Base-by-base conservation (phyloP, 2,113 vertebrate species). In the Myocastor coypus region DNA sequence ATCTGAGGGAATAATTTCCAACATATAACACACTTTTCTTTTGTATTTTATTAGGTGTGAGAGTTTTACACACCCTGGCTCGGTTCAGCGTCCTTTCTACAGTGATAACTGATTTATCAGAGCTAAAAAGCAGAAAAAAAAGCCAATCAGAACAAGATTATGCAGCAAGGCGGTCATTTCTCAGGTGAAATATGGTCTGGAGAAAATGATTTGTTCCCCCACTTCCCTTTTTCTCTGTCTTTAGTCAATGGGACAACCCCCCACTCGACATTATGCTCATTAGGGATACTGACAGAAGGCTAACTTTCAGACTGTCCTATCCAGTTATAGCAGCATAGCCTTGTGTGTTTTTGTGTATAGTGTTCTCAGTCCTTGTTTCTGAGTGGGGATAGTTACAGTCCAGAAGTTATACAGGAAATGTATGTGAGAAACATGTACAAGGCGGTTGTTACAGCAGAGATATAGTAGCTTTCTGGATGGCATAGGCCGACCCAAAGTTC, bases 41-140 rank as follows among this genome's bases (percentile, higher is more conserved):
- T 91, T 50, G 83, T 40, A 19, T n/a, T n/a, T 86, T 55, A 6
- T 28, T 0, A 30, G 32, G 34, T 22, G 46, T 20, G 30, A 80
- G 75, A 83, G 46, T 22, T 34, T 78, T 34, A 7, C 55, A 57
- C 19, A 57, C 40, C 81, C 66, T 34, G 34, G 2, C 42, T 77
- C 40, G 34, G 11, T 26, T 94, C 19, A 11, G 59, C 46, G 37
- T 63, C 32, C 40, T 92, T 13, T 82, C 81, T 57, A 50, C 66
- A 89, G 34, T 63, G 52, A 81, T 77, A 34, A 50, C 10, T 12
- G 10, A 91, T 92, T 92, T 88, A 77, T 77, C 52, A 85, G 28
- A 69, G 77, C 85, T 42, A 64, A 81, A 91, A 95, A n/a, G 66
- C 55, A 52, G 77, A 88, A n/a, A 84, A 24, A 37, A 92, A 89